These are phyloP conservation scores for Lepidurus arcticus DNA, from an alignment of 1,140 invertebrate species.

Conservation along the genomic window DNA sequence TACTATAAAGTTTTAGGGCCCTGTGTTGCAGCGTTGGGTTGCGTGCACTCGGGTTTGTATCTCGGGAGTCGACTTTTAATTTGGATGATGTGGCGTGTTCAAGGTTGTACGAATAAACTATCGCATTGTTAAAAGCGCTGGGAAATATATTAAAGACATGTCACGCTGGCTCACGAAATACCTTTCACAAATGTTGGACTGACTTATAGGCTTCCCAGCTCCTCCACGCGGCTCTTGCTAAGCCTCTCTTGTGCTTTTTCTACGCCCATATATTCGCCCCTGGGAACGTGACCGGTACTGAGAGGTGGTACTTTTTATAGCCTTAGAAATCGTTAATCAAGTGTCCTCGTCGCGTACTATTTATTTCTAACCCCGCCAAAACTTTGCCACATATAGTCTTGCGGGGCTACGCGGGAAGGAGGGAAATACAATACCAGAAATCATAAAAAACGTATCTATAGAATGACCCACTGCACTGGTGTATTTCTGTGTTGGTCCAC, in stretches of 20 bases:
- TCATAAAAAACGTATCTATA: no score
- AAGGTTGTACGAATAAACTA: neutral
- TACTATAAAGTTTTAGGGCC: slow-evolving; percentile 15
- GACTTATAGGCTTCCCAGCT: neutral
- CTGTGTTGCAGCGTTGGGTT: neutral
- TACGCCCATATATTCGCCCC: neutral
- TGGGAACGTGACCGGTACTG: neutral
- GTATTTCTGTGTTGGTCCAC: no score
- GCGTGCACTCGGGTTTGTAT: slow-evolving; percentile 11
- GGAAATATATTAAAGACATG: slow-evolving; percentile 10
- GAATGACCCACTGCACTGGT: no score
- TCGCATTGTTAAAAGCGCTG: neutral
- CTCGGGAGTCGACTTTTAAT: neutral
- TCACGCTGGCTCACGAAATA: slow-evolving; percentile 9
- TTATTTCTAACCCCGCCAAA: neutral
- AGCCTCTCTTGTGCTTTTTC: neutral
- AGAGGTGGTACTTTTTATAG: neutral
- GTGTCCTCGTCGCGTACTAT: neutral
- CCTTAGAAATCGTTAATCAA: slow-evolving; percentile 3
- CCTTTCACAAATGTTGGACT: neutral
- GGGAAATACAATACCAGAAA: no score
- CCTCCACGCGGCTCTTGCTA: neutral
- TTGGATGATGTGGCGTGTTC: neutral
- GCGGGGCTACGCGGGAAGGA: no score
- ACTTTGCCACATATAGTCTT: no score